phyloP scores from a whole-genome alignment of 2,888 invertebrate genomes.

The Tipula helvola region DNA sequence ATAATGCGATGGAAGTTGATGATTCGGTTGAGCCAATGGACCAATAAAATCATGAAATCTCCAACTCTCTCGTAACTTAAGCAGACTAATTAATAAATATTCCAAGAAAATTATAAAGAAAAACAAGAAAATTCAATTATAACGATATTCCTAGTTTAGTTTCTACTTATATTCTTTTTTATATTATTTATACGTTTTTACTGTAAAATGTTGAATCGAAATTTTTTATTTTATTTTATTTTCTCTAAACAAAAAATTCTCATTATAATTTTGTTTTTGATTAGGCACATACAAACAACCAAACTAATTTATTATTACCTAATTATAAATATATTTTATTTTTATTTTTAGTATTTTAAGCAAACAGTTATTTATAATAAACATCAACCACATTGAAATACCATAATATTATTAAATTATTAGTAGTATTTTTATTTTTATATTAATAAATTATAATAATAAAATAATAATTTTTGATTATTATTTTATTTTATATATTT shows the following conservation, averaged over 20 bases:
- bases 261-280: background rate
- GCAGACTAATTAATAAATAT: background rate
- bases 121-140: background rate
- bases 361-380: background rate
- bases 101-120: background rate
- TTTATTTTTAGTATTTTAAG: background rate
- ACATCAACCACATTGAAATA: background rate
- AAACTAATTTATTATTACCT: background rate
- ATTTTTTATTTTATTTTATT: background rate
- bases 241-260: background rate
- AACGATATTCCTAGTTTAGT: background rate
- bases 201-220: background rate
- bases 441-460: background rate
- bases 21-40: slow-evolving; percentile 35
- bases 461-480: background rate
- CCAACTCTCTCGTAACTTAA: background rate
- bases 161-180: background rate
- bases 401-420: background rate
- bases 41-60: slow-evolving; percentile 23
- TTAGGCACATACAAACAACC: background rate
- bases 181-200: background rate
- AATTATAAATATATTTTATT: background rate
- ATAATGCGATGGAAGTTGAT: slow-evolving; percentile 33
- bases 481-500: background rate
- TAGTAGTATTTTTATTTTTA: background rate